Conservation (phyloP, 2,113 vertebrate species). For the Mormyrus lacerda region DNA sequence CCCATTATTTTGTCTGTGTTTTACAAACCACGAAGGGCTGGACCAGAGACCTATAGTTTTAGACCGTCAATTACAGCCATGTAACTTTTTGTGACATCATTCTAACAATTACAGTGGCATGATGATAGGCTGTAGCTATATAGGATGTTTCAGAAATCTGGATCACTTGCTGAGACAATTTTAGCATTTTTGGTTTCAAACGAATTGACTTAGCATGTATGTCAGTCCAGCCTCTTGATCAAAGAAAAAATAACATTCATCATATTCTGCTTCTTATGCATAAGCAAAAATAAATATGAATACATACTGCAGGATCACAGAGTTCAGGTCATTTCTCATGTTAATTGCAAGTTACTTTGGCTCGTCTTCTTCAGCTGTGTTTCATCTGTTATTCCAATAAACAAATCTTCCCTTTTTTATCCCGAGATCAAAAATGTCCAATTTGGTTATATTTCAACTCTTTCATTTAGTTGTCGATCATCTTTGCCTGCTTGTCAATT, state of each 20-base stretch:
- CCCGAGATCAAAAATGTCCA: background rate
- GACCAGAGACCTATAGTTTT: conserved; percentile 30
- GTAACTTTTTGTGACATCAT: conserved; percentile 42
- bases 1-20: conserved; percentile 42
- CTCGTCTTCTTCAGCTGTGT: background rate
- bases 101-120: conserved; percentile 34
- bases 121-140: conserved; percentile 8
- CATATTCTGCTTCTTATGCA: background rate
- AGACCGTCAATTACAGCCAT: conserved; percentile 31
- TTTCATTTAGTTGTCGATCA: background rate
- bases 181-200: conserved; percentile 5
- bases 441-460: background rate
- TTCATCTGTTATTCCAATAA: background rate
- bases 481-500: background rate
- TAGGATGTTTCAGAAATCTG: conserved; percentile 9
- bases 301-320: background rate
- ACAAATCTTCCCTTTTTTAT: background rate
- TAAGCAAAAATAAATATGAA: background rate
- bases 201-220: background rate
- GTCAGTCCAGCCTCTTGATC: background rate
- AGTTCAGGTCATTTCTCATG: background rate
- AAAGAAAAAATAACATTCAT: conserved; percentile 3
- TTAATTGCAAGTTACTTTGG: background rate
- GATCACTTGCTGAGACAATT: conserved; percentile 16
- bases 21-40: conserved; percentile 39